Base-by-base conservation (phyloP, 2,113 vertebrate species). In the Cheilinus undulatus region DNA sequence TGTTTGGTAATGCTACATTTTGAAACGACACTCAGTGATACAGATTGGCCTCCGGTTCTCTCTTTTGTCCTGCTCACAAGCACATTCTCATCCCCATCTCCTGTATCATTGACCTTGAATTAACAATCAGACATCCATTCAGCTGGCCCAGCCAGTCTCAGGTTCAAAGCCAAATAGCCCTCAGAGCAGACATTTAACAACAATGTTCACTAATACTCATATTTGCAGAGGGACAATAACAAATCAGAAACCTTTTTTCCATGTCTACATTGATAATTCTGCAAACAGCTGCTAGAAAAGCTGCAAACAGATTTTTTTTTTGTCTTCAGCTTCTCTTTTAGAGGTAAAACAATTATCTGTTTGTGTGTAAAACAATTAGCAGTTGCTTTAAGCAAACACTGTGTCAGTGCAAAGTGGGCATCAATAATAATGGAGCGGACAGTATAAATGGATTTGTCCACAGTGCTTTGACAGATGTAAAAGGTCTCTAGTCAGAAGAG, bases 41-140 rank as follows among this genome's bases (percentile, higher is more conserved):
- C 22, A 34, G 24, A 62, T 62, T 17, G 32, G 45, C 54, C 43
- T 13, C 17, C n/a, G 54, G 65, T 63, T 66, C 40, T 34, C 22
- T 43, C 46, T 67, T 69, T 79, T 74, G 72, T 76, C 15, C 57
- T 7, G 1, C 19, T 45, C 61, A 83, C 77, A 85, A 85, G 72
- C 64, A 69, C 57, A 42, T 58, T 59, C 20, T 57, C 26, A 0
- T 49, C 40, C 32, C 64, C 61, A 49, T 78, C 69, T 68, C 67
- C 24, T 52, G 49, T 57, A 65, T 70, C 61, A 38, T 32, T 60
- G 64, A 32, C 67, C 65, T 45, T 57, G 54, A 62, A 78, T 54
- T 13, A 48, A 58, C 53, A 51, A 67, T 59, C 36, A 43, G 30
- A 34, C 57, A 42, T 59, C 53, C 40, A 82, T 84, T 86, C 66